A percentile compares a stretch with the other conserved stretches of the same genome.
Evolutionary conservation across 2,113 vertebrate species (phyloP).

Genomic region (Oreochromis spilurus): DNA sequence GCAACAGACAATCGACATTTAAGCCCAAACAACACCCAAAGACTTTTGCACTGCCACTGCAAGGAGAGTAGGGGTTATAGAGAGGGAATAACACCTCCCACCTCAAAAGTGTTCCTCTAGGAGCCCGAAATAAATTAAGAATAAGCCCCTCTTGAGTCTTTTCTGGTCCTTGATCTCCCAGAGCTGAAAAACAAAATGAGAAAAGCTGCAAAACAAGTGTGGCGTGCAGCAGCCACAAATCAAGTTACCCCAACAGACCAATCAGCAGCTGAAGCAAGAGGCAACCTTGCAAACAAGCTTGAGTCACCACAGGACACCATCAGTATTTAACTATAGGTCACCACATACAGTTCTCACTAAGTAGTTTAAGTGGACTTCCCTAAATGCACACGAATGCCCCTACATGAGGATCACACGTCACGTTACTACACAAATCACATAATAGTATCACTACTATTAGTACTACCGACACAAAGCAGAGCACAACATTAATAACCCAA

Average conservation of each 20-base stretch:
- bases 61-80: background rate
- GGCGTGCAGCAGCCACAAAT: background rate
- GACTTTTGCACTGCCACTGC: background rate
- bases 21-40: background rate
- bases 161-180: background rate
- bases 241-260: background rate
- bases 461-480: fast-evolving
- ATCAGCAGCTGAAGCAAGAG: background rate
- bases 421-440: background rate
- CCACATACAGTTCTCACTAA: background rate
- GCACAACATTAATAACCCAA: background rate
- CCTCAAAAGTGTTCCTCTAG: background rate
- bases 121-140: background rate
- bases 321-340: background rate
- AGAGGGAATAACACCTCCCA: background rate
- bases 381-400: background rate
- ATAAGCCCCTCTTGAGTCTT: background rate
- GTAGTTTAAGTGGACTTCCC: background rate
- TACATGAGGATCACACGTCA: background rate
- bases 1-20: background rate
- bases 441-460: background rate
- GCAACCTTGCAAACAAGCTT: background rate
- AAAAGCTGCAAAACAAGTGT: background rate
- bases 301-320: background rate
- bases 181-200: background rate